Base-by-base conservation (phyloP, 2,888 invertebrate species). In the Drosophila sordidapex region DNA sequence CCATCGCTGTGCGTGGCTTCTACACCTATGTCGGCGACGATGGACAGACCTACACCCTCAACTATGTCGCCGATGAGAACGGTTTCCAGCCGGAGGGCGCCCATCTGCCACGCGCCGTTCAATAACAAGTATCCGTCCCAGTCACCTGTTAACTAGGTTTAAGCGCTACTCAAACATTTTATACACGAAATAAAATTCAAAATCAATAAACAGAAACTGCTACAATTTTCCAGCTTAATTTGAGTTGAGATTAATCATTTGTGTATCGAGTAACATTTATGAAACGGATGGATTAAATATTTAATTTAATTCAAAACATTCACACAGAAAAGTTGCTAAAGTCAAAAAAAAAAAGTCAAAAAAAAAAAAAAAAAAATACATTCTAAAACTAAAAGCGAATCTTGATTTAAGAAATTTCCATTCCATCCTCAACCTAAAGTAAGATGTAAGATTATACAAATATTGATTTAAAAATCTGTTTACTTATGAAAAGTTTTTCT, bases 21-120 rank as follows among this genome's bases (percentile, higher is more conserved):
- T 95, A 94, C 92, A 94, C 94, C 0, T 96, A 94, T 92, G 91
- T 94, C 3, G 95, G 94, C 6, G 94, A 94, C 13, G 95, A 95
- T 80, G 95, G 95, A 5, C 94, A 94, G 76, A 93, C 94, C 63
- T 95, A 95, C 89, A 94, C 94, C 27, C 80, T 93, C 29, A 92
- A 87, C 68, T 93, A 92, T 74, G 63, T 92, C 54, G 93, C 93
- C 63, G 92, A 92, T 79, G 92, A 93, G 78, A 92, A 92, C 68
- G 92, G 93, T 18, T 93, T 92, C 91, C 93, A 93, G 80, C 93
- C 93, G n/a, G 91, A 92, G 79, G 93, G 93, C 60, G 92, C 90
- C n/a, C 93, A 93, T 84, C 82, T 93, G 79, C 93, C 93, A 61
- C 90, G 83, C 58, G 82, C 89, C 65, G 88, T 86, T 21, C 85